These are phyloP conservation scores for Chaetura pelagica DNA, from an alignment of 2,113 vertebrate genomes.

Conservation along the genomic window DNA sequence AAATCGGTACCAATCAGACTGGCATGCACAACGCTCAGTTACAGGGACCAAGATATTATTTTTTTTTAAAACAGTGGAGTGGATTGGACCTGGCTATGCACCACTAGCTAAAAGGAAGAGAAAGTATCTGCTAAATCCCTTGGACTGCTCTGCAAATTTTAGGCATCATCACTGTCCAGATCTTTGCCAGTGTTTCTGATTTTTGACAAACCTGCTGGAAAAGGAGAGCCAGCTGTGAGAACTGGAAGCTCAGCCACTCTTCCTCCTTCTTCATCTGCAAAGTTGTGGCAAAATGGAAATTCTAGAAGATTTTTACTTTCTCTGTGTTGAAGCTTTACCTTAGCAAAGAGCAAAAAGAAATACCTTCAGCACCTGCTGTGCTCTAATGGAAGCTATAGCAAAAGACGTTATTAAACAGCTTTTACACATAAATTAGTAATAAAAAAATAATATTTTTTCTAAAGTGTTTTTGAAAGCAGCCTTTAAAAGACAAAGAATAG, in stretches of 20 bases:
- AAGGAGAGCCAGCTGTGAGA: conserved; percentile 22
- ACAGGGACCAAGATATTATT: background rate
- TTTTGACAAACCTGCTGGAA: conserved; percentile 47
- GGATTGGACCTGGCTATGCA: background rate
- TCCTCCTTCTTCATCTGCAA: conserved; percentile 11
- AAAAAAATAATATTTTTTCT: background rate
- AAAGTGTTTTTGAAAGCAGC: background rate
- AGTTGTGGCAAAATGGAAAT: conserved; percentile 47
- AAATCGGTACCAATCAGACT: background rate
- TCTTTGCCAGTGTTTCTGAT: background rate
- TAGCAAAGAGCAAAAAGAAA: conserved; percentile 1
- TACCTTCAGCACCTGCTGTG: background rate
- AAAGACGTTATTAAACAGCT: background rate
- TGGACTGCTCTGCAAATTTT: background rate
- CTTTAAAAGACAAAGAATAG: background rate
- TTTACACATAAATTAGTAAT: background rate
- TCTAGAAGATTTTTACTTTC: conserved; percentile 41
- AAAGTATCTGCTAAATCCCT: background rate
- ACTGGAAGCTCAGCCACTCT: conserved; percentile 45
- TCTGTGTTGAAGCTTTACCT: conserved; percentile 63
- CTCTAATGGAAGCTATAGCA: background rate
- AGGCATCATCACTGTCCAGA: background rate
- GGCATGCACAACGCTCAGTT: background rate
- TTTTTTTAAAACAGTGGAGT: background rate
- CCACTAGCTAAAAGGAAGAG: background rate